Base-by-base conservation (phyloP, 1,140 invertebrate genomes). In the Microplitis mediator region DNA sequence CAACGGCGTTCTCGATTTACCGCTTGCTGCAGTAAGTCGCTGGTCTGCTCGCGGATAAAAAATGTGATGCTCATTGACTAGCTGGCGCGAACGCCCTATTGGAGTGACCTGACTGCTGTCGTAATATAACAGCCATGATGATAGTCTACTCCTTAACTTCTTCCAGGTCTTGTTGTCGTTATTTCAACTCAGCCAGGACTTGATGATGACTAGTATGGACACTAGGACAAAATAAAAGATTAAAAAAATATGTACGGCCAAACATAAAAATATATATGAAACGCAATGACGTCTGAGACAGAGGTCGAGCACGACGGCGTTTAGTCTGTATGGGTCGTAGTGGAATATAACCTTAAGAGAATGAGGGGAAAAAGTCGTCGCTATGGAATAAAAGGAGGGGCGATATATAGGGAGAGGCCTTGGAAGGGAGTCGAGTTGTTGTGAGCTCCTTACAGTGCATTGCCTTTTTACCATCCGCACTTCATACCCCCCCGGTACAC, bases 391-490 rank as follows among this genome's bases (percentile, higher is more conserved):
- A 74, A 74, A 16, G 71, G 75, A 62, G 58, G 52, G 60, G 50
- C 62, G 51, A 51, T 35, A 67, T 58, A 71, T 39, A 52, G 32
- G 35, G 51, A 61, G 68, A 71, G 36, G 36, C 61, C 31, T 34
- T 16, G 60, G 32, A 31, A 58, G 56, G 58, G 68, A 50, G 52
- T 67, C 64, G 69, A 71, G 62, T 81, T 79, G 81, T 85, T 23
- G 23, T 45, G 84, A 83, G 82, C 84, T 85, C 84, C 84, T 85
- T 84, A 85, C 82, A 84, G 84, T 85, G 81, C 84, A 85, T 85
- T 85, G 84, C 81, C 84, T 85, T 84, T 45, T 45, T 85, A 84
- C 81, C 78, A 84, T 82, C 80, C 84, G 81, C 84, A 80, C 79
- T 79, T 72, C 72, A 77, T 82, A 76, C 82, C 79, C 82, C 77